phyloP scores from a whole-genome alignment of 1,140 invertebrate genomes.

The Laodelphax striatellus region DNA sequence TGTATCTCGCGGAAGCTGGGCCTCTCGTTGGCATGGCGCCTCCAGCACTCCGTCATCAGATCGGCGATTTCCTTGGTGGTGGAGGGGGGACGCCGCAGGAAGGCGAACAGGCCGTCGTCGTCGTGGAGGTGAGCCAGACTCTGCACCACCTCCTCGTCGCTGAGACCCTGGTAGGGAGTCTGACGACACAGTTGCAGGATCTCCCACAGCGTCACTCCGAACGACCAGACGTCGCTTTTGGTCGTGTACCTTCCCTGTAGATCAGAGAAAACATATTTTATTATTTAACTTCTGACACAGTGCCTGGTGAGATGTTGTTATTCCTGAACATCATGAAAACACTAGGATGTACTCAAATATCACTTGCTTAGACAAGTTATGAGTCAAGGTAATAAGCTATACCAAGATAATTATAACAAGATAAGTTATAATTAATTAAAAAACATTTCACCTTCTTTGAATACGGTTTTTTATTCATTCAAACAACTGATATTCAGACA shows the following conservation, averaged over 20 bases:
- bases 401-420: too few relatives aligned
- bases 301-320: too few relatives aligned
- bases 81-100: slow-evolving; percentile 46
- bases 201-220: slow-evolving; percentile 60
- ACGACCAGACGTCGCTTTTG: slow-evolving; percentile 46
- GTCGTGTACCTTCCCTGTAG: slow-evolving; percentile 37
- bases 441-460: too few relatives aligned
- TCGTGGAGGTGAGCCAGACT: slow-evolving; percentile 52
- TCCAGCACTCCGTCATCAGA: slow-evolving; percentile 83
- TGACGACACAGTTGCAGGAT: slow-evolving; percentile 56
- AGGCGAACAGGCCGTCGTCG: slow-evolving; percentile 43
- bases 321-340: too few relatives aligned
- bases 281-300: too few relatives aligned
- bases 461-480: too few relatives aligned
- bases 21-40: slow-evolving; percentile 57
- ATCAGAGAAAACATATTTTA: background rate
- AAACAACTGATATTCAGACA: too few relatives aligned
- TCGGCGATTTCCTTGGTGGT: slow-evolving; percentile 71
- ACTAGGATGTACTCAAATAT: too few relatives aligned
- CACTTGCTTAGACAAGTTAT: too few relatives aligned
- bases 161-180: slow-evolving; percentile 57
- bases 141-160: slow-evolving; percentile 56
- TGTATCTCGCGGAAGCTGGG: slow-evolving; percentile 79
- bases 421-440: too few relatives aligned
- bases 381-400: too few relatives aligned